Evolutionary conservation across 2,888 invertebrate genomes (phyloP).

Genomic region (Lapara coniferarum): DNA sequence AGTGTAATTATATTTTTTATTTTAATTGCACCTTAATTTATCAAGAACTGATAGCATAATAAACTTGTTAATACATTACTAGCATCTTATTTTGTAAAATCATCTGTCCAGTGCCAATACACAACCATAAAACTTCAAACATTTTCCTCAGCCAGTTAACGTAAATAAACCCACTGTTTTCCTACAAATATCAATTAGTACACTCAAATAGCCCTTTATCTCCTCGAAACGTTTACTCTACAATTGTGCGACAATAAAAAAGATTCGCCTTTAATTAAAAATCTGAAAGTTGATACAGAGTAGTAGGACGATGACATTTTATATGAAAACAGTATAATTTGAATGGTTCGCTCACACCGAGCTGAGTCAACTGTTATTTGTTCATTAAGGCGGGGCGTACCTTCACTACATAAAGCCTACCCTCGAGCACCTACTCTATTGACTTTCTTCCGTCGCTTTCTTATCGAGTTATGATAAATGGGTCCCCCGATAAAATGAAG

Average conservation of each 20-base stretch:
- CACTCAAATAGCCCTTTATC: neutral
- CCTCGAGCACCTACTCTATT: conserved; percentile 80
- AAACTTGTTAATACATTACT: too few relatives aligned
- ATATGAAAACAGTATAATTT: conserved; percentile 41
- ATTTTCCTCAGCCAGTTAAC: neutral
- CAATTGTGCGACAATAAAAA: neutral
- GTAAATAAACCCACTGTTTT: neutral
- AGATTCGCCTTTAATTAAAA: conserved; percentile 13
- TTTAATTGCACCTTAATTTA: too few relatives aligned
- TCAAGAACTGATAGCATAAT: too few relatives aligned
- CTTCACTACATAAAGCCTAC: conserved; percentile 68
- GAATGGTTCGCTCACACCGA: conserved; percentile 46
- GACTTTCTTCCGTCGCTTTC: conserved; percentile 83
- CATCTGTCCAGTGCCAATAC: neutral
- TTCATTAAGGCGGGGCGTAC: conserved; percentile 65
- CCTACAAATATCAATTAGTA: neutral
- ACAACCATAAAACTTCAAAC: neutral
- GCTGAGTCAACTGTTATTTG: conserved; percentile 55
- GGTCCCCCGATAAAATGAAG: conserved; percentile 44
- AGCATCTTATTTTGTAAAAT: neutral
- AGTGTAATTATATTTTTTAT: too few relatives aligned
- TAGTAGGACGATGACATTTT: neutral
- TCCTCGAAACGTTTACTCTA: neutral
- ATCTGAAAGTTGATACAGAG: conserved; percentile 3
- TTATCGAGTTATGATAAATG: conserved; percentile 81